Conservation (phyloP, 2,888 invertebrate genomes). For the Ommatoiulus sabulosus region DNA sequence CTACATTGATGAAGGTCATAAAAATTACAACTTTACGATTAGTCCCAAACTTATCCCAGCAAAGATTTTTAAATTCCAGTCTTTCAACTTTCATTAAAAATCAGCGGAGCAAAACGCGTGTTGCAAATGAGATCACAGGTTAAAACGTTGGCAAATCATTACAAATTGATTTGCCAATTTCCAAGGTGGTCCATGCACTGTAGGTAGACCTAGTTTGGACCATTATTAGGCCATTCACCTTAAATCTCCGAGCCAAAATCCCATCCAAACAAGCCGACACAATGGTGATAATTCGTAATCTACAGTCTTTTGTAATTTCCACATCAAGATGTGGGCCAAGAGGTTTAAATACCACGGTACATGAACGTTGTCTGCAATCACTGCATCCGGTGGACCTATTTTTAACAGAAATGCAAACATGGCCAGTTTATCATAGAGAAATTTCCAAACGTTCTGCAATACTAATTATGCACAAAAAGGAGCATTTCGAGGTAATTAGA, state of each 20-base stretch:
- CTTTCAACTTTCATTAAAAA: too few species aligned
- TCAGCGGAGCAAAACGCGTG: too few species aligned
- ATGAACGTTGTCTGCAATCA: background rate
- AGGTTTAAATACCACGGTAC: background rate
- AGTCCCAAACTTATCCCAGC: too few species aligned
- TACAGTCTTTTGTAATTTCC: background rate
- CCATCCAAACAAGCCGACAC: background rate
- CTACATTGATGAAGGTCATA: too few species aligned
- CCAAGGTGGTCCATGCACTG: background rate
- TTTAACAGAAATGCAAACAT: background rate
- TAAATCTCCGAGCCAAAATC: background rate
- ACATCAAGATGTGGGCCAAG: background rate
- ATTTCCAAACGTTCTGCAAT: background rate
- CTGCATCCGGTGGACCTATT: background rate
- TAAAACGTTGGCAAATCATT: background rate
- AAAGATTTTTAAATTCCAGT: too few species aligned
- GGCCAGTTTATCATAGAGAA: background rate
- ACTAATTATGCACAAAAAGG: too few species aligned
- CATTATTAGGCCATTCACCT: constrained; percentile 23
- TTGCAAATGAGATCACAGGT: background rate
- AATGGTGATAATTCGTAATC: constrained; percentile 18
- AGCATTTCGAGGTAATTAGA: too few species aligned
- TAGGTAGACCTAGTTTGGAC: background rate
- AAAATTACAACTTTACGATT: too few species aligned
- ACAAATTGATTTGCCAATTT: background rate